Conservation (phyloP, 2,797 vertebrate genomes). For the Oophaga sylvatica region DNA sequence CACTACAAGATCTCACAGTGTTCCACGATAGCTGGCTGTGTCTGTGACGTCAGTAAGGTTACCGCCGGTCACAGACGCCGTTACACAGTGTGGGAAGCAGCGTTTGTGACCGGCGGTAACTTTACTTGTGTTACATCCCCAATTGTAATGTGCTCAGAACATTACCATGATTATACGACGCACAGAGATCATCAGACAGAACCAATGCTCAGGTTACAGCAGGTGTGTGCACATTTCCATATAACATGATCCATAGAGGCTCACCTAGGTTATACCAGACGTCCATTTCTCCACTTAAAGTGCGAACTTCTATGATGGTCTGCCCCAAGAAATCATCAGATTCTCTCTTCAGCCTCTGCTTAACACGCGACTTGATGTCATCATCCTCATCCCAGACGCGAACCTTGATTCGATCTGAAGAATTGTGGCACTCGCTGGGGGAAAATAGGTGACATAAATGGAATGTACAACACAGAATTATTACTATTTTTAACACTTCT, state of each 20-base stretch:
- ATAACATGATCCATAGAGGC: conserved; percentile 60
- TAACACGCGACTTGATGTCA: conserved; percentile 97
- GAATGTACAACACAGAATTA: not conserved
- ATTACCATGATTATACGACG: too few relatives aligned
- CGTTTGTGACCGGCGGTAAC: too few relatives aligned
- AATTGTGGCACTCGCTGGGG: conserved; percentile 95
- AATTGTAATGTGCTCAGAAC: too few relatives aligned
- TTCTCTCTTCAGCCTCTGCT: conserved; percentile 95
- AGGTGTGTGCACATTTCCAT: not conserved
- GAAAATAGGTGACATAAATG: not conserved
- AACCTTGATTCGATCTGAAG: conserved; percentile 96
- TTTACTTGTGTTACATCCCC: too few relatives aligned
- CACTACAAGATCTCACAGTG: too few relatives aligned
- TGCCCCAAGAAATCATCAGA: conserved; percentile 97
- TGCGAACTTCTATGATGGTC: conserved; percentile 97
- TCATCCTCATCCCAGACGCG: conserved; percentile 98
- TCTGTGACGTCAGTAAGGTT: too few relatives aligned
- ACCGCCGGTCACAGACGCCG: too few relatives aligned
- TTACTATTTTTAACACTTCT: not conserved
- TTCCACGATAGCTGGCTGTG: too few relatives aligned
- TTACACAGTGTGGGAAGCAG: too few relatives aligned
- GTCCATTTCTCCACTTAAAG: conserved; percentile 96
- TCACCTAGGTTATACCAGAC: conserved; percentile 99
- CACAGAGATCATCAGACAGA: too few relatives aligned
- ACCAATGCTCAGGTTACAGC: not conserved